Base-by-base conservation (phyloP, 1,140 invertebrate genomes). In the Dendrolimus kikuchii region DNA sequence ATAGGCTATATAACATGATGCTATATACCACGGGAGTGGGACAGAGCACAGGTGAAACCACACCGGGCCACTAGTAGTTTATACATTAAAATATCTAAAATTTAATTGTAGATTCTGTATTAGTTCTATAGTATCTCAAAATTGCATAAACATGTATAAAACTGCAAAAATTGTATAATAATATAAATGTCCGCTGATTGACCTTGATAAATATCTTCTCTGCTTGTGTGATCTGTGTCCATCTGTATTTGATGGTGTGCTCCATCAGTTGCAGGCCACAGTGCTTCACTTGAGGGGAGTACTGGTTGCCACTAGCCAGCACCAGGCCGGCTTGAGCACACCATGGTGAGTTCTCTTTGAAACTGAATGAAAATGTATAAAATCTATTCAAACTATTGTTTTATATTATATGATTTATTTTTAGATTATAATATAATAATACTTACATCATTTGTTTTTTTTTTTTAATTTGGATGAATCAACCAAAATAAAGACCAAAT, bases 241-340 rank as follows among this genome's bases (percentile, higher is more conserved):
- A 97, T 38, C 93, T 90, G 74, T 95, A 97, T 87, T 96, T 97
- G 2, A 98, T 92, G 60, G 93, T 95, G 71, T 97, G 92, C 77
- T 98, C 96, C 90, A 97, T 93, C 1, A 97, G 76, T 67, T 97
- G 95, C 0, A 97, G 81, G 0, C 96, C 96, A 88, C 97, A 96
- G 84, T 96, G 95, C 46, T 95, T 91, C 0, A 95, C 92, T 49
- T 95, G 90, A 38, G 93, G 90, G 37, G 93, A 93, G 67, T 92
- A 91, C 46, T 94, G 89, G 8, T 88, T 88, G 43, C 90, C 91
- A 59, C 92, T 93, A 7, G 94, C 93, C 49, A 98, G 70, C 52
- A 92, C 91, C 2, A 97, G 84, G 0, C 95, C 95, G 71, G 94
- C 95, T 71, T 96, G 93, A 0, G 95, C 93, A 87, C 95, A 96